phyloP scores from a whole-genome alignment of 92 coral and sea anemone genomes.

The Umimayanthus chanpuru region DNA sequence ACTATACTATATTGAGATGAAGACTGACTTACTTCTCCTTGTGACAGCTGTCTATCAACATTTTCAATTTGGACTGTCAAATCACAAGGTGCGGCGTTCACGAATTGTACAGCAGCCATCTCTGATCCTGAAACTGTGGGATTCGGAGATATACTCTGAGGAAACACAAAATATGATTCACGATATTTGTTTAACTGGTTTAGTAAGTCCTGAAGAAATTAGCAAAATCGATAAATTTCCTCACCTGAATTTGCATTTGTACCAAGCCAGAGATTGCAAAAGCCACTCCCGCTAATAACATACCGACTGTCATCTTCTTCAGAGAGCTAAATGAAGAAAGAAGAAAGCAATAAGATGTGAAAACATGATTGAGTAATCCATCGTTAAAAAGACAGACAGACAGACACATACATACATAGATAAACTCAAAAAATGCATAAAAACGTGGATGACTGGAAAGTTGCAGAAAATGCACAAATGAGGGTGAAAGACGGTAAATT shows the following conservation, averaged over 20 bases:
- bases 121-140: background rate
- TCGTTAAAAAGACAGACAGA: background rate
- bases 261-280: background rate
- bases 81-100: background rate
- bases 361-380: background rate
- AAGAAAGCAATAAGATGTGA: background rate
- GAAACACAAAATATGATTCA: background rate
- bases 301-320: conserved; percentile 1
- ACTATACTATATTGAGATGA: too few species aligned
- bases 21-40: background rate
- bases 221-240: background rate
- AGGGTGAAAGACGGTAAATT: too few species aligned
- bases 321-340: background rate
- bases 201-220: background rate
- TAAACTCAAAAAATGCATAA: too few species aligned
- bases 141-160: background rate
- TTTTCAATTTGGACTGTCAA: background rate
- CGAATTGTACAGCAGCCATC: background rate
- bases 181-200: background rate
- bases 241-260: conserved; percentile 9
- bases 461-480: too few species aligned
- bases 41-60: background rate
- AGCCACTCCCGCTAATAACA: background rate
- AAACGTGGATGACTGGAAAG: too few species aligned
- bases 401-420: background rate